Evolutionary conservation across 2,888 invertebrate genomes (phyloP), one percentile per base, ranked within the genome.

Genomic region (Acronicta aceris): DNA sequence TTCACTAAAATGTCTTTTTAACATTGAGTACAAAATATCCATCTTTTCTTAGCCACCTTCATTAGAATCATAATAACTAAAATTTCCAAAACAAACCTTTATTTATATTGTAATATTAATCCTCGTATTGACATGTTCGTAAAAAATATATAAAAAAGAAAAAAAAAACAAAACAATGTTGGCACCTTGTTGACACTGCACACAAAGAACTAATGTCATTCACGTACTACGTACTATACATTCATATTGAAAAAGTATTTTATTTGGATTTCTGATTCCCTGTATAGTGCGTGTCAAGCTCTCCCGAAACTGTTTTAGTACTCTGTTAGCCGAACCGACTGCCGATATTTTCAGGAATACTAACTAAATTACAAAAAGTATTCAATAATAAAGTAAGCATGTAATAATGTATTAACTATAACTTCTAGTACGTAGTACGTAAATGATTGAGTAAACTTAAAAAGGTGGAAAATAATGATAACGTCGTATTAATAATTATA

Each of bases 381-480:
- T 2, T 21, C 4, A 21, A 4, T 21, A 21, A 21, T 21, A 4
- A 21, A 21, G 21, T 21, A 4, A 3, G 21, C 2, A 21, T 3
- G 4, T 3, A 21, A 21, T 21, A 21, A 21, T 21, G 21, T 21
- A 21, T 21, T 21, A 21, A 21, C 21, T 27, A 27, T 43, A 21
- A 7, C 21, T 7, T 41, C 69, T 57, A 70, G 46, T 56, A 57
- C 56, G 56, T 57, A 74, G 50, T 30, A 59, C 75, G 54, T 15
- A 42, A 33, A 47, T 10, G 27, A 1, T 17, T 47, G 41, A 66
- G 45, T 60, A 54, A 74, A 74, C 41, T 62, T 55, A 69, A 49
- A 51, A 53, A 57, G 63, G 63, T 69, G 43, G 13, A 74, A 69
- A 71, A 56, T 63, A 66, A 79, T 66, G 43, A 73, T 71, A 79